A percentile compares a stretch with the other conserved stretches of the same genome.
These are phyloP conservation scores for Labroides dimidiatus DNA, from an alignment of 2,797 vertebrate species.

Conservation along the genomic window DNA sequence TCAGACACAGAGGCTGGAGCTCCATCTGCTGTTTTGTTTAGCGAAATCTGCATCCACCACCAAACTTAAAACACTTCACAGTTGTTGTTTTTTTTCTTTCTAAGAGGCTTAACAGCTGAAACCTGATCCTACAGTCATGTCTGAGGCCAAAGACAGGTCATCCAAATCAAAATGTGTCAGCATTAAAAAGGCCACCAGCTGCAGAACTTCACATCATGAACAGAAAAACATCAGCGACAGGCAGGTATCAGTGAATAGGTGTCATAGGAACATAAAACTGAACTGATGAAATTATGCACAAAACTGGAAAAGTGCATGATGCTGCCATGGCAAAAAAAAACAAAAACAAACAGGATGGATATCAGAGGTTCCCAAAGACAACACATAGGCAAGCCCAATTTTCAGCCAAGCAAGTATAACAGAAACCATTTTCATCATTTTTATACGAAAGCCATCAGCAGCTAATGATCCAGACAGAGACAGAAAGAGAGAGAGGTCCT, in stretches of 20 bases:
- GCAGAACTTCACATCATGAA: neutral
- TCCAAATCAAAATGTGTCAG: neutral
- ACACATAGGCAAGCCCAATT: too few relatives aligned
- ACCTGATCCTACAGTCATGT: neutral
- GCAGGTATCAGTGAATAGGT: neutral
- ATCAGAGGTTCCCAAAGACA: too few relatives aligned
- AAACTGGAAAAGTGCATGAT: neutral
- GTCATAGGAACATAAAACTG: neutral
- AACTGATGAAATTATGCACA: neutral
- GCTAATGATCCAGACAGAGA: too few relatives aligned
- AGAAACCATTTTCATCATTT: too few relatives aligned
- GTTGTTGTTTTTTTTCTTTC: neutral
- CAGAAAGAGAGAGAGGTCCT: too few relatives aligned
- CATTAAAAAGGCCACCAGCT: slow-evolving; percentile 4
- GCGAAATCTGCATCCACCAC: slow-evolving; percentile 5
- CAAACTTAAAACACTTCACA: neutral
- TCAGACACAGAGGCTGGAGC: slow-evolving; percentile 41
- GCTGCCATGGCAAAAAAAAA: neutral
- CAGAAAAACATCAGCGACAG: neutral
- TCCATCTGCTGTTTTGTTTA: slow-evolving; percentile 62
- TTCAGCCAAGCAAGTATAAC: too few relatives aligned
- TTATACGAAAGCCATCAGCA: too few relatives aligned
- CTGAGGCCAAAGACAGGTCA: neutral
- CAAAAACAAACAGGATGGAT: neutral
- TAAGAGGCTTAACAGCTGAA: neutral